Evolutionary conservation across 2,113 vertebrate species (phyloP).

Genomic region (Zosterops pallidus): DNA sequence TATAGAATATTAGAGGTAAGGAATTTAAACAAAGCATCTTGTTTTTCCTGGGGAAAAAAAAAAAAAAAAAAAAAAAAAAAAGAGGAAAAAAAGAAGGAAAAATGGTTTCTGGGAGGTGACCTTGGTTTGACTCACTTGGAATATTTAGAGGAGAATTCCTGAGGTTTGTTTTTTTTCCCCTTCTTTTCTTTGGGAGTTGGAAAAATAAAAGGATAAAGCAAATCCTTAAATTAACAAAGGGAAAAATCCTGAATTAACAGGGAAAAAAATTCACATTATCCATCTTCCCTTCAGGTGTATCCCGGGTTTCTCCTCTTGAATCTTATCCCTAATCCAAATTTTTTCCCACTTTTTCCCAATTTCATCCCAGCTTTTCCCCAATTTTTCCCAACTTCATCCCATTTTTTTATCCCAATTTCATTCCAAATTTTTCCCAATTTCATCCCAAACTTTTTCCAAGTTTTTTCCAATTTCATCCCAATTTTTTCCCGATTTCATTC

Average conservation of each 20-base stretch:
- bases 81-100: not conserved
- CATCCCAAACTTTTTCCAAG: too few species aligned
- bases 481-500: too few species aligned
- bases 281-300: not conserved
- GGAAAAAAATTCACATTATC: not conserved
- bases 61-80: slow-evolving; percentile 13
- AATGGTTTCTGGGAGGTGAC: not conserved
- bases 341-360: too few species aligned
- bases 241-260: too few species aligned
- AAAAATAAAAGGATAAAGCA: not conserved
- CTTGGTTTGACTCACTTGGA: not conserved
- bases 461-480: too few species aligned
- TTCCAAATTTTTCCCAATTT: too few species aligned
- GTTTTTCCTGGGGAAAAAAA: not conserved
- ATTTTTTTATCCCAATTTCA: too few species aligned
- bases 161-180: fast-evolving
- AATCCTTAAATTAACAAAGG: not conserved
- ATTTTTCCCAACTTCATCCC: too few species aligned
- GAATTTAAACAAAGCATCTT: slow-evolving; percentile 8
- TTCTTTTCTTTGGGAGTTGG: not conserved
- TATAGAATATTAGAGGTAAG: not conserved
- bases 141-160: not conserved
- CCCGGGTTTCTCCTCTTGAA: not conserved
- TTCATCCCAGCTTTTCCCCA: too few species aligned
- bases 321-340: not conserved